Percentiles rank a stretch among this genome's conserved stretches.
Conservation (phyloP, 2,113 vertebrate genomes). For the Corythoichthys intestinalis region DNA sequence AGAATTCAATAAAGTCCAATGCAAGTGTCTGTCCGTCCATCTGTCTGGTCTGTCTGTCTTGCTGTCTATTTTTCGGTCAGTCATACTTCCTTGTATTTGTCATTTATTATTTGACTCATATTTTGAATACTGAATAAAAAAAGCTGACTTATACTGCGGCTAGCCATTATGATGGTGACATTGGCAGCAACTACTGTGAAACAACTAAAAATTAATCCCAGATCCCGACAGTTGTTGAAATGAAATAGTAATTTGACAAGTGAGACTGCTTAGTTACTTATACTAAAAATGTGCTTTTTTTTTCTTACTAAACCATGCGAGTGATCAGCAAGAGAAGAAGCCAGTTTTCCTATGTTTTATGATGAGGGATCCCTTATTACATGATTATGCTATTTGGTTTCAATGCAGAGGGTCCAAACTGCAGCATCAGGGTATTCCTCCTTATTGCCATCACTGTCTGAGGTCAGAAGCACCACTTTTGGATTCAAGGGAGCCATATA, state of each 20-base stretch:
- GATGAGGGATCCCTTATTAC: conserved; percentile 62
- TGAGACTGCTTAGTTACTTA: conserved; percentile 56
- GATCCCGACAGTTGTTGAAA: conserved; percentile 20
- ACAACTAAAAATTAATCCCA: conserved; percentile 35
- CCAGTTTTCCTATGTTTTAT: conserved; percentile 66
- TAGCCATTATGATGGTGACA: background rate
- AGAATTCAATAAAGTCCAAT: background rate
- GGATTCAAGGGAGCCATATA: conserved; percentile 57
- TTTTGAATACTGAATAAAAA: background rate
- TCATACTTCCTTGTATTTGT: conserved; percentile 19
- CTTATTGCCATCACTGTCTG: conserved; percentile 63
- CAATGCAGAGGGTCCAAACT: conserved; percentile 57
- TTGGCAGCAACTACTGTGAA: conserved; percentile 13
- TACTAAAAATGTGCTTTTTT: conserved; percentile 43
- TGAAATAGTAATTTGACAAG: conserved; percentile 52
- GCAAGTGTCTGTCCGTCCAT: background rate
- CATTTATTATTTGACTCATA: conserved; percentile 47
- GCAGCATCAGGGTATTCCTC: conserved; percentile 70
- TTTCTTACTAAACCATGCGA: conserved; percentile 46
- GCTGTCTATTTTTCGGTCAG: background rate
- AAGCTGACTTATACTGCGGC: background rate
- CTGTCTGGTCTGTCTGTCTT: background rate
- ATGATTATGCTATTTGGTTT: conserved; percentile 70
- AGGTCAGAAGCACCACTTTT: conserved; percentile 59
- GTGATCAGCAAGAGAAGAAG: conserved; percentile 48